phyloP scores from a whole-genome alignment of 1,140 invertebrate genomes.

The Druon quercuslanigerum region DNA sequence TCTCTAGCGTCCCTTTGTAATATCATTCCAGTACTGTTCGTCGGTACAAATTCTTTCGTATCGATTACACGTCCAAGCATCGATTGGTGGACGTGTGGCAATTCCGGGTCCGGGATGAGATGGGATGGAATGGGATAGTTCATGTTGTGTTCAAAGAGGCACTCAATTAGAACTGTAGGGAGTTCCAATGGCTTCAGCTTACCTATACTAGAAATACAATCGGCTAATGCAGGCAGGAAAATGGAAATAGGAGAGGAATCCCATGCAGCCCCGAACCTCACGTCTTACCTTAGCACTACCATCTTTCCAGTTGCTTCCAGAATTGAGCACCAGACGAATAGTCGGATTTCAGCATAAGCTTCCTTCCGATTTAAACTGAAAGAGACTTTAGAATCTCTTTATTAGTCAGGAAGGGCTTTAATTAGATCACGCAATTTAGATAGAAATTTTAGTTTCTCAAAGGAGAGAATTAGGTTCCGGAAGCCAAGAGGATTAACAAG shows the following conservation, averaged over 20 bases:
- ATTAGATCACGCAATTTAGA: neutral
- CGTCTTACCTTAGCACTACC: constrained; percentile 34
- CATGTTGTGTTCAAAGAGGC: constrained; percentile 41
- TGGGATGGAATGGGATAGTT: constrained; percentile 34
- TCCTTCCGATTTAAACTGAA: constrained; percentile 33
- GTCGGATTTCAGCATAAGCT: constrained; percentile 50
- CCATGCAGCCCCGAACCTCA: constrained; percentile 22
- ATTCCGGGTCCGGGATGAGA: constrained; percentile 39
- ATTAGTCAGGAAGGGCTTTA: neutral
- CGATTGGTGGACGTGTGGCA: constrained; percentile 15
- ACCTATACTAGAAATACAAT: constrained; percentile 64
- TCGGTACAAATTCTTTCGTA: constrained; percentile 43
- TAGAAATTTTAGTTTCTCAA: neutral
- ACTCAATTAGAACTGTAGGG: constrained; percentile 56
- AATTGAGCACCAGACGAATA: constrained; percentile 44
- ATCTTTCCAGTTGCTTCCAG: constrained; percentile 35
- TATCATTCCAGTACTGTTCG: constrained; percentile 33
- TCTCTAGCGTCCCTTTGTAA: constrained; percentile 20
- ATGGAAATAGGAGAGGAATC: constrained; percentile 58
- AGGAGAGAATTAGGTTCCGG: no score
- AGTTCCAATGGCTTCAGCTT: constrained; percentile 55
- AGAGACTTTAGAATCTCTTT: constrained; percentile 34
- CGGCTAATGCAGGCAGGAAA: constrained; percentile 63
- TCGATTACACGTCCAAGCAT: constrained; percentile 41
- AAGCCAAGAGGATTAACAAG: no score